Conservation (phyloP, 2,888 invertebrate species). For the Seira sanloemensis region DNA sequence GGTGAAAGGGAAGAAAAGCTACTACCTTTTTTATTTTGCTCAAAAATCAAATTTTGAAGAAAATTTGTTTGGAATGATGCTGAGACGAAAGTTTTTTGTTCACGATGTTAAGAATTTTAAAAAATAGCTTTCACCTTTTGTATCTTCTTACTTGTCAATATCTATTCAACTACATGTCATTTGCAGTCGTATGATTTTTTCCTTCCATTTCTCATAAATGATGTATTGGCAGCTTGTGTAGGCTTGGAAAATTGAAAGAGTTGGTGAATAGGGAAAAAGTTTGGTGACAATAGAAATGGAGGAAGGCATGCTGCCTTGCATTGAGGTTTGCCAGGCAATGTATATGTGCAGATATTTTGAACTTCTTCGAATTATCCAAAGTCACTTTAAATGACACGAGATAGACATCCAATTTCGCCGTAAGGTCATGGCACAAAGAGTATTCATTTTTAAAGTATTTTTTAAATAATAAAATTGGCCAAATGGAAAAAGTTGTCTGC, state of each 20-base stretch:
- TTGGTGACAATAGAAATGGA: not conserved
- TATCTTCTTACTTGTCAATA: not conserved
- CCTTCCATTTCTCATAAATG: not conserved
- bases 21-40: not conserved
- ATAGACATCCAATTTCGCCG: too few relatives aligned
- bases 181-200: not conserved
- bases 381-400: too few relatives aligned
- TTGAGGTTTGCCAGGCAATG: too few relatives aligned
- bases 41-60: not conserved
- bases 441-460: too few relatives aligned
- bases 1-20: slow-evolving; percentile 1
- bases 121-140: not conserved
- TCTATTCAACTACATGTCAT: not conserved
- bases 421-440: too few relatives aligned
- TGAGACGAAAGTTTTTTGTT: slow-evolving; percentile 11
- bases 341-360: too few relatives aligned
- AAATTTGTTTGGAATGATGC: not conserved
- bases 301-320: too few relatives aligned
- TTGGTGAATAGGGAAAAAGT: not conserved
- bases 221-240: not conserved
- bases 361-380: too few relatives aligned
- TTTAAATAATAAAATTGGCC: too few relatives aligned
- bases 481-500: too few relatives aligned
- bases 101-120: not conserved
- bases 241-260: not conserved